Base-by-base conservation (phyloP, 2,888 invertebrate species). In the Notocelia uddmanniana region DNA sequence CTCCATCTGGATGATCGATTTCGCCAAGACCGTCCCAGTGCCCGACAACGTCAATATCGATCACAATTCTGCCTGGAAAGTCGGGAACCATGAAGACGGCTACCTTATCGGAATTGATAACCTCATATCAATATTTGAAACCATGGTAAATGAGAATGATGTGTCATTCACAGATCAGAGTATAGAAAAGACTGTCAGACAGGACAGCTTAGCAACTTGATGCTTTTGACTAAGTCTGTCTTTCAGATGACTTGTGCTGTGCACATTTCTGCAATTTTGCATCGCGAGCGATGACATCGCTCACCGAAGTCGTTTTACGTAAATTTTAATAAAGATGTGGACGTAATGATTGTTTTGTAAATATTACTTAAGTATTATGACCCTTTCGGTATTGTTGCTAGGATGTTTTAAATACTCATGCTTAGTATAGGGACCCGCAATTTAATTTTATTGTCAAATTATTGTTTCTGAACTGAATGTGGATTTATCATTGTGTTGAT, bases 1-100 rank as follows among this genome's bases (percentile, higher is more conserved):
- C 34, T 97, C 97, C 75, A 96, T 98, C 15, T 99, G 99, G 99
- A 95, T 99, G 94, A 99, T 99, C 78, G 99, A 99, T 91, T 99
- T 99, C 86, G 99, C 99, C 60, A 99, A 99, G 92, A 98, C 98
- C 0, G 95, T 98, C 58, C 95, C 96, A 15, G 94, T 99, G 48
- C 97, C 98, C 0, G 95, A 95, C 0, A 95, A 96, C 74, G 91
- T 96, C 74, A 93, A 88, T 50, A 97, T 98, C 73, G 95, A 96
- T 81, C 99, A 99, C 89, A 95, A 95, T 75, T 95, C 96, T 23
- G 96, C 96, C 67, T 99, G 99, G 99, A 96, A 96, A 84, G 98
- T 98, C 74, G 98, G 98, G 54, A 99, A 98, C 89, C 98, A 98
- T 85, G 99, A 99, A 93, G 99, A 99, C 85, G 99, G 99, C 75